Conservation (phyloP, 2,113 vertebrate species). For the human region GRCh38 chr17:61124501-61125000, state of each 20-base stretch:
- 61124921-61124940: constrained; percentile 87
- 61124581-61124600: background rate
- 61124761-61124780: constrained; percentile 95
- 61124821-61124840: constrained; percentile 96
- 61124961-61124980: constrained; percentile 95
- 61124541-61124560: background rate
- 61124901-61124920: constrained; percentile 93
- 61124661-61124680: constrained; percentile 51
- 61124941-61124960: constrained; percentile 80
- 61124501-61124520: background rate
- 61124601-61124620: constrained; percentile 28
- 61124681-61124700: constrained; percentile 76
- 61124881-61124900: constrained; percentile 93
- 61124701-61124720: constrained; percentile 76
- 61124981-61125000: constrained; percentile 96
- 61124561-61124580: background rate
- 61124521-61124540: background rate
- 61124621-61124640: background rate
- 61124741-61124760: constrained; percentile 90
- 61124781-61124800: constrained; percentile 87
- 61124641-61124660: constrained; percentile 61
- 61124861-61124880: constrained; percentile 97
- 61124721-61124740: constrained; percentile 78
- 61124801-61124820: constrained; percentile 92
- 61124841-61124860: constrained; percentile 94